These are phyloP conservation scores for Atrichornis clamosus DNA, from an alignment of 2,113 vertebrate species.

Conservation along the genomic window DNA sequence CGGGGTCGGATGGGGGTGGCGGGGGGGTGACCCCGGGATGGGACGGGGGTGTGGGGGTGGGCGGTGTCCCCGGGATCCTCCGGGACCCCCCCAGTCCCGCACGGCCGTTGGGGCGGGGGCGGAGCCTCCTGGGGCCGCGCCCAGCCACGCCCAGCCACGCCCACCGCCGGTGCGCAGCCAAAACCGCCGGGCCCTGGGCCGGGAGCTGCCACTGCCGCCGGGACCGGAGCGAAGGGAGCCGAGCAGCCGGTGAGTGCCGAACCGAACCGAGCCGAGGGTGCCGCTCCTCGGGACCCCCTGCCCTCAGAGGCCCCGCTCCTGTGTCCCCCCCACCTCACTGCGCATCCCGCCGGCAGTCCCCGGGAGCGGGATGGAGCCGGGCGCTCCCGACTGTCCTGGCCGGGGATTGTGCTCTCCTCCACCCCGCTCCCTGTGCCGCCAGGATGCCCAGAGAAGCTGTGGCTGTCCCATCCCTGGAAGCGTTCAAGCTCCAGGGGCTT, in stretches of 20 bases:
- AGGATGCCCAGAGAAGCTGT: background rate
- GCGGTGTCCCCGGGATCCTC: background rate
- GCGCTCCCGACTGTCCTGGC: background rate
- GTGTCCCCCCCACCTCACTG: background rate
- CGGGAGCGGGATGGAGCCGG: background rate
- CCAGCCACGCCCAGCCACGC: background rate
- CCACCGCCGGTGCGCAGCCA: background rate
- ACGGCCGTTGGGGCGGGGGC: background rate
- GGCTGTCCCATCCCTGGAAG: background rate
- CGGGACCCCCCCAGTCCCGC: background rate
- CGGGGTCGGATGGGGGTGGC: background rate
- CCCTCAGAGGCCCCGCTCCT: background rate
- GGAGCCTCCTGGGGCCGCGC: background rate
- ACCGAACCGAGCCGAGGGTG: too few relatives aligned
- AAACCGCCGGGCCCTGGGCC: background rate
- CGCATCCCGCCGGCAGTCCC: background rate
- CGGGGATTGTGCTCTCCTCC: too few relatives aligned
- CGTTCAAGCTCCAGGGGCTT: background rate
- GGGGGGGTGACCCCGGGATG: too few relatives aligned
- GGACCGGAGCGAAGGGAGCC: background rate
- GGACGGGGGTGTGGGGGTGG: background rate
- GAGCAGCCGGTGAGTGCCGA: background rate
- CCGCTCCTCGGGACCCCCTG: background rate
- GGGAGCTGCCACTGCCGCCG: background rate
- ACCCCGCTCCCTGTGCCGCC: background rate